Percentiles rank a stretch among this genome's conserved stretches.
These are phyloP conservation scores for Cynoglossus semilaevis DNA, from an alignment of 2,113 vertebrate species.

Conservation along the genomic window DNA sequence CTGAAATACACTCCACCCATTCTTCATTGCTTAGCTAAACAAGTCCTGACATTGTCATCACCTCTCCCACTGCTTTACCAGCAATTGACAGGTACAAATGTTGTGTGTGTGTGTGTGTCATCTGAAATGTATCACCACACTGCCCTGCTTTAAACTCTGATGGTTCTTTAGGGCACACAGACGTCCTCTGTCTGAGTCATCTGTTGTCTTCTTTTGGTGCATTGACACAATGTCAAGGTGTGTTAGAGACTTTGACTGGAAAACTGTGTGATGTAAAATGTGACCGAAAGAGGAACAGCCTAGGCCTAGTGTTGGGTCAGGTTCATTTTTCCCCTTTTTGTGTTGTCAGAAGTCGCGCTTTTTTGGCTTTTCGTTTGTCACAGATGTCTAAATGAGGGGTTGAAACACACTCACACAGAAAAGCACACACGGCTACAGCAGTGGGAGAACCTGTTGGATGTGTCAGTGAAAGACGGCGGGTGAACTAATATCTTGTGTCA, in stretches of 20 bases:
- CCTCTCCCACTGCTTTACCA: slow-evolving; percentile 5
- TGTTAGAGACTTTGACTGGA: slow-evolving; percentile 9
- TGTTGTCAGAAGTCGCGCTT: background rate
- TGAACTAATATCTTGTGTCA: slow-evolving; percentile 71
- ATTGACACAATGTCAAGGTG: slow-evolving; percentile 39
- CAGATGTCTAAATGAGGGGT: slow-evolving; percentile 22
- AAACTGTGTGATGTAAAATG: slow-evolving; percentile 5
- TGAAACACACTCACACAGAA: slow-evolving; percentile 1
- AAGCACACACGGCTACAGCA: slow-evolving; percentile 3
- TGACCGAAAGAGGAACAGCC: background rate
- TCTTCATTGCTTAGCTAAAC: slow-evolving; percentile 20
- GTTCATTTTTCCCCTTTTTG: no score
- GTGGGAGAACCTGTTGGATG: slow-evolving; percentile 67
- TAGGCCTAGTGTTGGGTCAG: background rate
- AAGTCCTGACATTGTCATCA: slow-evolving; percentile 30
- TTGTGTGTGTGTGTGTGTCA: slow-evolving; percentile 17
- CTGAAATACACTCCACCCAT: slow-evolving; percentile 6
- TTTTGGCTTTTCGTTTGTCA: slow-evolving; percentile 38
- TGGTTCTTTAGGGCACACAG: slow-evolving; percentile 4
- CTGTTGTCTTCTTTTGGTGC: slow-evolving; percentile 7
- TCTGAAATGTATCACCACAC: background rate
- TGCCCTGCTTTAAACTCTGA: background rate
- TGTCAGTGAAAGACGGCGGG: slow-evolving; percentile 67
- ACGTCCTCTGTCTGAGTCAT: slow-evolving; percentile 31
- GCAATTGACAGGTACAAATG: slow-evolving; percentile 9